phyloP scores from a whole-genome alignment of 2,113 vertebrate genomes.

The Megaceryle torquata region DNA sequence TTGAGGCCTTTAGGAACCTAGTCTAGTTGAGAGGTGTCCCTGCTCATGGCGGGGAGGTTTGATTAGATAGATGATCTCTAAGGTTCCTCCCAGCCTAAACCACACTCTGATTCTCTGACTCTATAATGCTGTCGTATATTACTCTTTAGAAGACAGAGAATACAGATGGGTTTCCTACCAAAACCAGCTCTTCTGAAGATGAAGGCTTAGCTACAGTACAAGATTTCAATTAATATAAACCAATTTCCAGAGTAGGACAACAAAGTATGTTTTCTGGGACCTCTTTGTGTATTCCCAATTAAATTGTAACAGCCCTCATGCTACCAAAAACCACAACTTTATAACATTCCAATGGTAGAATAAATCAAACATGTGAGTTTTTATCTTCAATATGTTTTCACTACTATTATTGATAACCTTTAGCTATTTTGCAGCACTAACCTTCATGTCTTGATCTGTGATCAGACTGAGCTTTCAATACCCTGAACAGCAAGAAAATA shows the following conservation, averaged over 20 bases:
- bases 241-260: background rate
- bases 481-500: slow-evolving; percentile 75
- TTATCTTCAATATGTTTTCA: background rate
- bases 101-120: too few species aligned
- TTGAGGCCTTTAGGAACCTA: too few species aligned
- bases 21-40: too few species aligned
- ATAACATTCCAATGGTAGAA: background rate
- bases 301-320: background rate
- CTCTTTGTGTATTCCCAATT: background rate
- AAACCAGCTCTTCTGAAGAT: background rate
- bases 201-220: background rate
- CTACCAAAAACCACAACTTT: background rate
- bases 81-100: too few species aligned
- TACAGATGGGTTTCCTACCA: background rate
- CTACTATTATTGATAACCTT: background rate
- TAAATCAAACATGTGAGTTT: background rate
- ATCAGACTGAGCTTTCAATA: slow-evolving; percentile 96
- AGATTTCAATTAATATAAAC: background rate
- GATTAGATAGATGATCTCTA: too few species aligned
- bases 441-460: slow-evolving; percentile 97
- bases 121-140: background rate
- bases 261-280: background rate
- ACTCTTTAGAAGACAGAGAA: background rate
- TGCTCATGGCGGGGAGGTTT: too few species aligned
- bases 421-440: slow-evolving; percentile 63